Base-by-base conservation (phyloP, 2,113 vertebrate genomes). In the Boleophthalmus pectinirostris region DNA sequence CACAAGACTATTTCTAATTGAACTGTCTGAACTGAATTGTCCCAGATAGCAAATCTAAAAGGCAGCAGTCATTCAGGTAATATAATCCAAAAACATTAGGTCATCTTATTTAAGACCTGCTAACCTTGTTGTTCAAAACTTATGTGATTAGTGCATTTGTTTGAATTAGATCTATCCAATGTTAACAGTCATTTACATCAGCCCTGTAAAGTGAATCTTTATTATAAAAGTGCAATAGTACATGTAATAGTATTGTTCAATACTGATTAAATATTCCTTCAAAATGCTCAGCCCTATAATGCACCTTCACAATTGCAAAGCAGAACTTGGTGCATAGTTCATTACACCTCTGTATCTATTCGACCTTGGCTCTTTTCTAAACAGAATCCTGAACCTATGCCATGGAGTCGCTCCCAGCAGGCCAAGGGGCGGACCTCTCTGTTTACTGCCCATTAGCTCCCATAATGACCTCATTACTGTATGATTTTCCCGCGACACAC, bases 401-500 rank as follows among this genome's bases (percentile, higher is more conserved):
- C 58, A 64, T 60, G 15, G 33, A 70, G 68, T 73, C 21, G 53
- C 61, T 84, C 38, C 64, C 68, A 72, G 43, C 14, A 14, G 78
- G 53, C 53, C 46, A 60, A 49, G 3, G 69, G 70, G 78, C 16
- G 60, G 73, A 65, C 54, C 60, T 65, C 15, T 73, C 64, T 74
- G 63, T 72, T 73, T 35, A 53, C 71, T 43, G 20, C 56, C 57
- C 58, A 73, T 82, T 82, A 79, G 74, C 66, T 81, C 25, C 43
- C 21, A 54, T 78, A 70, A 86, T 84, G 79, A 85, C 84, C 80
- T 83, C 74, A 78, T 87, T 46, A 66, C 13, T 9, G n/a, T 79
- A 81, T 75, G 65, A 73, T 79, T 69, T 61, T 33, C 66, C 46
- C 71, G 29, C 23, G 15, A 23, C 38, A 43, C 38, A 43, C 38